Evolutionary conservation across 1,140 invertebrate genomes (phyloP).

Genomic region (Apis dorsata): DNA sequence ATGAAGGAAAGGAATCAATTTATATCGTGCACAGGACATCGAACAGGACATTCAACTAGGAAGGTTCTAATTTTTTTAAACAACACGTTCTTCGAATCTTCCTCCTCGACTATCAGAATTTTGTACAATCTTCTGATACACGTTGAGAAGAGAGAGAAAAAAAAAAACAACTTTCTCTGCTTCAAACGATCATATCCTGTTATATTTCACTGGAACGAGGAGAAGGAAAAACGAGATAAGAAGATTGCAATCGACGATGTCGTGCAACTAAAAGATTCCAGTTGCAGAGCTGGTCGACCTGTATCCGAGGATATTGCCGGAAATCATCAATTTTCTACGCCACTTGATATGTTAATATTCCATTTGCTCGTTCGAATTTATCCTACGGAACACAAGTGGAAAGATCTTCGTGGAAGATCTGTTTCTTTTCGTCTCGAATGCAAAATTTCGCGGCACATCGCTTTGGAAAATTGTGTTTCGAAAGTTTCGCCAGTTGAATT

Average conservation of each 20-base stretch:
- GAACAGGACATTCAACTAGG: too few species aligned
- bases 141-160: neutral
- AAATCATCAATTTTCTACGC: conserved; percentile 10
- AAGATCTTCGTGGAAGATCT: neutral
- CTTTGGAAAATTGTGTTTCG: neutral
- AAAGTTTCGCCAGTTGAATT: neutral
- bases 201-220: neutral
- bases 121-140: neutral
- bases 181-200: neutral
- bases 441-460: neutral
- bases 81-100: neutral
- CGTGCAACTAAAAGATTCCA: neutral
- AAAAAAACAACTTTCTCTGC: neutral
- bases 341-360: neutral
- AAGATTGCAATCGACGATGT: neutral
- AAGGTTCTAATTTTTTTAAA: conserved; percentile 1
- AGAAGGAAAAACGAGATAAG: too few species aligned
- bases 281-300: neutral
- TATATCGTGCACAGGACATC: neutral
- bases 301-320: neutral
- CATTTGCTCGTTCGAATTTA: neutral
- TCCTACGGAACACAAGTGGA: neutral
- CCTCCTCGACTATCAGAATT: neutral
- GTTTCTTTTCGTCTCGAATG: neutral
- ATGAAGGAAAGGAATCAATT: neutral